Evolutionary conservation across 2,113 vertebrate species (phyloP).

Genomic region (Rhinolophus ferrumequinum): DNA sequence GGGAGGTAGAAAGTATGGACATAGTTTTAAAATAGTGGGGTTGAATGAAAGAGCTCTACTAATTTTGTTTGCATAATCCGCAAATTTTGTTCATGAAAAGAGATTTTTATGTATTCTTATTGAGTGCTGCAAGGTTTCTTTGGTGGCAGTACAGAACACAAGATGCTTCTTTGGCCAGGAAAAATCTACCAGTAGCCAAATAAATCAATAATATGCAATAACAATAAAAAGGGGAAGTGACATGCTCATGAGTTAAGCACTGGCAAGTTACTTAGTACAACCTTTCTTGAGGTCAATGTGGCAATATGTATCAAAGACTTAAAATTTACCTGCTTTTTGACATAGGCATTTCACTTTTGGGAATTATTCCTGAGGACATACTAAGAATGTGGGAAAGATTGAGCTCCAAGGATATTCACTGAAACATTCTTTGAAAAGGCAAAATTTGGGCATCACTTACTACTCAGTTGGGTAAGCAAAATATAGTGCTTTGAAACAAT

Average conservation of each 20-base stretch:
- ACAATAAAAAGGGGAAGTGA: not conserved
- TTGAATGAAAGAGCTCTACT: not conserved
- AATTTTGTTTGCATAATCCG: not conserved
- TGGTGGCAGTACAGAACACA: not conserved
- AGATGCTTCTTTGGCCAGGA: not conserved
- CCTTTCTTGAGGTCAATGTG: conserved; percentile 26
- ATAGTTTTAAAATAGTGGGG: not conserved
- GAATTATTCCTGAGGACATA: not conserved
- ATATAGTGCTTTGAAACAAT: conserved; percentile 29
- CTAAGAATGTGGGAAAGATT: conserved; percentile 22
- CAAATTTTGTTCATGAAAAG: not conserved
- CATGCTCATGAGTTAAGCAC: not conserved
- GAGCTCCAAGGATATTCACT: conserved; percentile 1
- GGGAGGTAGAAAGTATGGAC: not conserved
- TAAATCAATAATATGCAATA: not conserved
- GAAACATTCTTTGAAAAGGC: not conserved
- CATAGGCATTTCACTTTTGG: not conserved
- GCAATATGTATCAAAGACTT: not conserved
- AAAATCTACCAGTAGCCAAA: not conserved
- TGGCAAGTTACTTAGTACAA: not conserved
- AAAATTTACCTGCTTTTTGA: conserved; percentile 34
- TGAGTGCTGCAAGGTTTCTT: not conserved
- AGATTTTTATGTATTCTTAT: not conserved
- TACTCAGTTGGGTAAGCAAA: conserved; percentile 16
- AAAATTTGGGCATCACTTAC: conserved; percentile 43